A percentile compares a stretch with the other conserved stretches of the same genome.
These are phyloP conservation scores for Lysandra coridon DNA, from an alignment of 2,888 invertebrate species.

Conservation along the genomic window DNA sequence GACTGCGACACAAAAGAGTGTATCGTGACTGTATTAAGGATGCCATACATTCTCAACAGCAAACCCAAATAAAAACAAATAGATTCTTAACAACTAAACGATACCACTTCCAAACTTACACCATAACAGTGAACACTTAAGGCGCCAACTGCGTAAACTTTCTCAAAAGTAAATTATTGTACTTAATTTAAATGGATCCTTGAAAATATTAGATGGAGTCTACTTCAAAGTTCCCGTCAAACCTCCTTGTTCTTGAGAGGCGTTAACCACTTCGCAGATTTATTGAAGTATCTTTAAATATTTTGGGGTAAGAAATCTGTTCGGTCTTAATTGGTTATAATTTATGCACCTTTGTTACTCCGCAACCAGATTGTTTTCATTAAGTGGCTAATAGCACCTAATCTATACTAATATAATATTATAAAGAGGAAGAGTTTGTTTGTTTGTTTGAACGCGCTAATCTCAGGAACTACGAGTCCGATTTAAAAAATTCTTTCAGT, in stretches of 20 bases:
- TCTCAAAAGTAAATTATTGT: slow-evolving; percentile 22
- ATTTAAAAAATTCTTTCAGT: too few species aligned
- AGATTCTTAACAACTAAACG: background rate
- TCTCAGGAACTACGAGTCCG: too few species aligned
- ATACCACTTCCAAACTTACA: background rate
- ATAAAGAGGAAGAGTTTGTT: too few species aligned
- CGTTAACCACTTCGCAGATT: slow-evolving; percentile 68
- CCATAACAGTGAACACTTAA: background rate
- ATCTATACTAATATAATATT: too few species aligned
- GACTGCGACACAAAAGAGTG: too few species aligned
- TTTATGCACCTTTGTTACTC: background rate
- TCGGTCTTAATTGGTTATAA: slow-evolving; percentile 23
- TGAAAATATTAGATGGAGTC: slow-evolving; percentile 26
- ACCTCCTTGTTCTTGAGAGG: slow-evolving; percentile 57
- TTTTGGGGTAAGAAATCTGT: slow-evolving; percentile 37
- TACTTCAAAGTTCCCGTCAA: slow-evolving; percentile 31
- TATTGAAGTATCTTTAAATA: slow-evolving; percentile 64
- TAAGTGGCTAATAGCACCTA: background rate
- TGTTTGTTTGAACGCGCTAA: too few species aligned
- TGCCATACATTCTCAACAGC: background rate
- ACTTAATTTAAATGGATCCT: slow-evolving; percentile 13
- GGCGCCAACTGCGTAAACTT: background rate
- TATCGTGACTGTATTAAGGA: too few species aligned
- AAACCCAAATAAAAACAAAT: background rate
- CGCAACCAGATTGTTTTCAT: background rate